phyloP scores from a whole-genome alignment of 2,113 vertebrate genomes.

The Oryzias melastigma region DNA sequence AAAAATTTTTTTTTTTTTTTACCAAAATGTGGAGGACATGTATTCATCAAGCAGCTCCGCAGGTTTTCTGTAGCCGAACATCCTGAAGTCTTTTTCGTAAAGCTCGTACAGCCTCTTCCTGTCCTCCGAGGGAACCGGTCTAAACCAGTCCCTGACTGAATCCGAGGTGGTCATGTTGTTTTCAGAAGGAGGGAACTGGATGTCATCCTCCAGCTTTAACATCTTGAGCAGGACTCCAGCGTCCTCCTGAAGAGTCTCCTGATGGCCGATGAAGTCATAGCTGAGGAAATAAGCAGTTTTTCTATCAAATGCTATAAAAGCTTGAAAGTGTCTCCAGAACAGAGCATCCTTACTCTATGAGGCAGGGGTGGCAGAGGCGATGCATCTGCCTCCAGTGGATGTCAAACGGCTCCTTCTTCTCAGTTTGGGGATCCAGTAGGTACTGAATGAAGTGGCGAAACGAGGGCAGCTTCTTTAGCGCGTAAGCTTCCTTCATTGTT shows the following conservation, averaged over 20 bases:
- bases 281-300: too few species aligned
- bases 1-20: too few species aligned
- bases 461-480: not conserved
- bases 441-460: conserved; percentile 51
- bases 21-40: too few species aligned
- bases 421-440: conserved; percentile 30
- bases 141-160: conserved; percentile 14
- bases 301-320: too few species aligned
- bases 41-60: not conserved
- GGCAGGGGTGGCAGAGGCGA: too few species aligned
- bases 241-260: conserved; percentile 40
- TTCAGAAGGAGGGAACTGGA: conserved; percentile 26
- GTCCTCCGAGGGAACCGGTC: conserved; percentile 30
- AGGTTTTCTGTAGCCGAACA: conserved; percentile 46
- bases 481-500: not conserved
- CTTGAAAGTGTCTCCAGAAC: too few species aligned
- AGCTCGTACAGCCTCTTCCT: conserved; percentile 39
- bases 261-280: conserved; percentile 55
- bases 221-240: conserved; percentile 13
- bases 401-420: not conserved
- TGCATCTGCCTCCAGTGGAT: conserved; percentile 27
- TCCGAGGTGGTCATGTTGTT: not conserved
- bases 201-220: not conserved
- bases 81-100: conserved; percentile 37
- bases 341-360: too few species aligned